Percentiles rank a stretch among this genome's conserved stretches.
These are phyloP conservation scores for Ptychodera flava DNA, from an alignment of 35 echinoderm and acorn worm species.

Conservation along the genomic window DNA sequence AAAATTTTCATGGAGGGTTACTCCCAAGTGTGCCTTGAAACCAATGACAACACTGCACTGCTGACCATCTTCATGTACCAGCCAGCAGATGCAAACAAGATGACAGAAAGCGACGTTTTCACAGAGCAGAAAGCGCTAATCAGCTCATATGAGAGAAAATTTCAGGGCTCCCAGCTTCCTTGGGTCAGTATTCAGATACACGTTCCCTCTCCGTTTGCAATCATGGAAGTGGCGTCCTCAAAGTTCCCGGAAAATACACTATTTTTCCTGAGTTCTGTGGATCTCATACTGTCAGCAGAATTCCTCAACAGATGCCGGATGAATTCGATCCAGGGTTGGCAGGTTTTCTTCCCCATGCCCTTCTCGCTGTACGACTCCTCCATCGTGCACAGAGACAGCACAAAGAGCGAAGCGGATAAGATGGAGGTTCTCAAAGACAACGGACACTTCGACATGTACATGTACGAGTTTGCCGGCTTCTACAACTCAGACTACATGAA, in stretches of 20 bases:
- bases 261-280: slow-evolving; percentile 75
- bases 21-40: slow-evolving; percentile 73
- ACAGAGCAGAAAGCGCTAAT: slow-evolving; percentile 60
- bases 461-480: slow-evolving; percentile 86
- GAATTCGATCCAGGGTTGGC: slow-evolving; percentile 82
- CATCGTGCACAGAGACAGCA: slow-evolving; percentile 67
- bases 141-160: slow-evolving; percentile 66
- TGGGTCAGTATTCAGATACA: slow-evolving; percentile 91
- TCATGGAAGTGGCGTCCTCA: slow-evolving; percentile 93
- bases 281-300: slow-evolving; percentile 56
- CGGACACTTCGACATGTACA: slow-evolving; percentile 73
- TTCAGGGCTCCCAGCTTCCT: slow-evolving; percentile 59
- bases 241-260: slow-evolving; percentile 75
- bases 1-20: slow-evolving; percentile 78
- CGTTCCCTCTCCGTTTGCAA: slow-evolving; percentile 66
- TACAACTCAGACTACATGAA: slow-evolving; percentile 83
- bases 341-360: slow-evolving; percentile 96
- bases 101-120: slow-evolving; percentile 85
- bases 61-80: slow-evolving; percentile 94
- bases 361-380: slow-evolving; percentile 89
- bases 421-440: slow-evolving; percentile 71
- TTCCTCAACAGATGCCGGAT: slow-evolving; percentile 85
- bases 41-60: slow-evolving; percentile 76
- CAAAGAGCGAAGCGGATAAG: slow-evolving; percentile 38
- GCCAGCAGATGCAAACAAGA: slow-evolving; percentile 60